Evolutionary conservation across 2,113 vertebrate genomes (phyloP), one percentile per base, ranked within the genome.

Genomic region (Oceanites oceanicus): DNA sequence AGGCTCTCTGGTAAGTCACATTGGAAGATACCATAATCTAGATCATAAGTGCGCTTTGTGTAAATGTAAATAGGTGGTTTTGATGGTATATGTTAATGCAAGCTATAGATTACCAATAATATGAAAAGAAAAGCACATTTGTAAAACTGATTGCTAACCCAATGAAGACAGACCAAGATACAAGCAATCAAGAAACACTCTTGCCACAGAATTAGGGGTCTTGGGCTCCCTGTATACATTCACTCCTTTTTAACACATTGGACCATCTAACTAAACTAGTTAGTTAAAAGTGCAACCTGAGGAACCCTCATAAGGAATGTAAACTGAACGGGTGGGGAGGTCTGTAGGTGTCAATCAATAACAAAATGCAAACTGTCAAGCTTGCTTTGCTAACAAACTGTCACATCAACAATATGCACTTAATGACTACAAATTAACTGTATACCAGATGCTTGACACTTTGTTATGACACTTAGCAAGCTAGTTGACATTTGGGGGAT

Each of bases 371-470:
- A 97, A 98, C 98, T 98, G 98, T 98, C 98, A 98, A 98, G 98
- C 97, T 98, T 98, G 98, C 98, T 98, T 98, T 97, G 98, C 99
- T 99, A 99, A 99, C 98, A 98, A 98, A 98, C 98, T 98, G 98
- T 98, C 98, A 99, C 99, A 99, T 99, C 98, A 98, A 99, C 98
- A 98, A 98, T 99, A 98, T 98, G 98, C 98, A 98, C 98, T 98
- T 99, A 99, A 99, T 99, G 99, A 99, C 98, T 98, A 98, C 98
- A 98, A 99, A 99, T 99, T 98, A 99, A 98, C 98, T 98, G 97
- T 98, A 99, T 99, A 99, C 98, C 98, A 98, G 98, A 99, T 99
- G 99, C 98, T 98, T 98, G 98, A 98, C 98, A 99, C 98, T 98
- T 98, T 98, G 99, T 99, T 99, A 99, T 99, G 98, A 98, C 98